These are phyloP conservation scores for Epizoanthus scotinus DNA, from an alignment of 92 coral and sea anemone genomes.

Conservation along the genomic window DNA sequence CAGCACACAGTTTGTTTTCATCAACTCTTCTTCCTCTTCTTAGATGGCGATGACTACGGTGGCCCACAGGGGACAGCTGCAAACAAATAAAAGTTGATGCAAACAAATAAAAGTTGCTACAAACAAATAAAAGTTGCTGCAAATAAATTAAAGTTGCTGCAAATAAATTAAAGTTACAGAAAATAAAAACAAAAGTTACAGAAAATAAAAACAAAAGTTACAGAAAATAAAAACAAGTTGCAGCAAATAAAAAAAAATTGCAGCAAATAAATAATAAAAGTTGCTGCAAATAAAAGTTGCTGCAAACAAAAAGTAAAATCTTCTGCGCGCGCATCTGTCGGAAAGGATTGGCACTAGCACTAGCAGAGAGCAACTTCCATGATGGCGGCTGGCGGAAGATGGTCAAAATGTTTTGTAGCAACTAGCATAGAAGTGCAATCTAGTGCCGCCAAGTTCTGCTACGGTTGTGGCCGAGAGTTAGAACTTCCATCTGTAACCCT, in stretches of 20 bases:
- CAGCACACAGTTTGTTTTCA: too few relatives aligned
- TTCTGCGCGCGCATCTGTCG: constrained; percentile 48
- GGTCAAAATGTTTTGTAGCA: constrained; percentile 40
- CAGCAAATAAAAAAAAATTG: too few relatives aligned
- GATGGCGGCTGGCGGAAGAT: constrained; percentile 30
- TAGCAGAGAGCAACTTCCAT: background rate
- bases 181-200: background rate
- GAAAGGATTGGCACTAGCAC: constrained; percentile 41
- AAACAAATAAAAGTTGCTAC: too few relatives aligned
- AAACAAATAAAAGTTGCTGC: constrained; percentile 3
- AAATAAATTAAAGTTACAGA: background rate
- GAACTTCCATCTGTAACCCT: too few relatives aligned
- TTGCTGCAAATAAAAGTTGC: constrained; percentile 2
- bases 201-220: background rate
- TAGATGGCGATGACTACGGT: too few relatives aligned
- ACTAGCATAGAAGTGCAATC: constrained; percentile 41
- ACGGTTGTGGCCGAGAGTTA: constrained; percentile 42
- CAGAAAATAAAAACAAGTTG: constrained; percentile 6
- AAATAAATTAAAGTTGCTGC: background rate
- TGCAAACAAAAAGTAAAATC: constrained; percentile 36
- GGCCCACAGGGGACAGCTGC: constrained; percentile 8
- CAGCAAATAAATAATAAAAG: too few relatives aligned
- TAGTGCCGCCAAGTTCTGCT: constrained; percentile 40
- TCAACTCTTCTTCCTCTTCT: too few relatives aligned
- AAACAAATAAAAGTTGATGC: too few relatives aligned